phyloP scores from a whole-genome alignment of 2,113 vertebrate genomes.

The Pholis gunnellus region DNA sequence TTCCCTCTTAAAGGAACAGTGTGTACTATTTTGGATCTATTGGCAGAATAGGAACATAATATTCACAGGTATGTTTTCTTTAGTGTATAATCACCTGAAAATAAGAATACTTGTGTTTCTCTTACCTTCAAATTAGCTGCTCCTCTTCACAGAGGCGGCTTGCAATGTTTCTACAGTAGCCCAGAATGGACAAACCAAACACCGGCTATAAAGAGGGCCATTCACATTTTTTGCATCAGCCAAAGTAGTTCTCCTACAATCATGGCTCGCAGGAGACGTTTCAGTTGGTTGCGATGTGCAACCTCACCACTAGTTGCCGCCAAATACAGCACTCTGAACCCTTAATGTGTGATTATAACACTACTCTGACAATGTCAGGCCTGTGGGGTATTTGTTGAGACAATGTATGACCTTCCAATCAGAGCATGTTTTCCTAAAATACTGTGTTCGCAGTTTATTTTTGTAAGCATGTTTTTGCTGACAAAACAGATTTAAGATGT shows the following conservation, averaged over 20 bases:
- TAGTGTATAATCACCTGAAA: not conserved
- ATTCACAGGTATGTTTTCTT: not conserved
- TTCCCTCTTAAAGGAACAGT: not conserved
- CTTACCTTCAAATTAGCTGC: not conserved
- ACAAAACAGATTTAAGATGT: slow-evolving; percentile 45
- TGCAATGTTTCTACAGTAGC: not conserved
- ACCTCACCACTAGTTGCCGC: not conserved
- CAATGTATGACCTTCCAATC: slow-evolving; percentile 18
- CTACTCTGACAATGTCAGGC: slow-evolving; percentile 2
- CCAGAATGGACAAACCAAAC: not conserved
- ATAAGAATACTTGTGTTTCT: not conserved
- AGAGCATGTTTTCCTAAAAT: slow-evolving; percentile 35
- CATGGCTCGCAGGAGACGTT: not conserved
- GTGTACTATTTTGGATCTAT: not conserved
- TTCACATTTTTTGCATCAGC: not conserved
- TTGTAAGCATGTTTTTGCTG: slow-evolving; percentile 57
- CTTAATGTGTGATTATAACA: slow-evolving; percentile 1
- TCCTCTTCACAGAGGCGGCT: too few relatives aligned
- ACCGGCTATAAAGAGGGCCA: not conserved
- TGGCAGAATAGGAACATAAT: not conserved
- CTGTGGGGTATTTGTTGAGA: slow-evolving; percentile 26
- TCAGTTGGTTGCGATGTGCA: not conserved
- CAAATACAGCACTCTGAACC: not conserved
- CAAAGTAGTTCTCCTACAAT: not conserved
- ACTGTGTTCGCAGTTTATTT: slow-evolving; percentile 58